Evolutionary conservation across 1,140 invertebrate species (phyloP), one percentile per base, ranked within the genome.

Genomic region (Eubasilissa regina): DNA sequence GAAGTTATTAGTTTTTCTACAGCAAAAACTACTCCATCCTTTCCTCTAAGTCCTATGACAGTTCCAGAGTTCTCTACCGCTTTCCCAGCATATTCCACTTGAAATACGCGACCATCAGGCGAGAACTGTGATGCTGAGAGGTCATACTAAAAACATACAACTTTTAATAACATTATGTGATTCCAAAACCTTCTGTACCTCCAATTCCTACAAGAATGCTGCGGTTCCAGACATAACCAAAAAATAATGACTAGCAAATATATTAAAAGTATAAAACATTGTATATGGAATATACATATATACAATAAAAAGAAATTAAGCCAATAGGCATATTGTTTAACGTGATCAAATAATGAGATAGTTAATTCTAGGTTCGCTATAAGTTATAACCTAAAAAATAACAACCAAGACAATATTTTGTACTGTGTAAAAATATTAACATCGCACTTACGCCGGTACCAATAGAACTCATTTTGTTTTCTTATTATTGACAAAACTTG

Each of bases 51-150:
- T 7, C 96, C 98, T 84, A 99, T 94, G 1, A 97, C 97, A 77
- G 98, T 99, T 8, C 98, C 98, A 87, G 97, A 98, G 85, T 98
- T 99, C 91, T 99, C 99, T 3, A 99, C 98, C 13, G 99, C 99
- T 90, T 99, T 99, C 70, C 96, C 95, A 25, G 99, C 99, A 91
- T 99, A 99, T 92, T 99, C 99, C 0, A 99, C 97, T 94, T 99
- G 98, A 90, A 99, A 99, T 64, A 99, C 97, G 84, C 97, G 90
- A 13, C 99, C 99, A 89, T 99, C 99, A 11, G 99, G 98, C 11
- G 98, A 99, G 91, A 99, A 99, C 91, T 99, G 99, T 15, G 99
- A 99, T 10, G 98, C 98, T 79, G 98, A 99, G 83, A 99, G 91
- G 93, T 99, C 99, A 88, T 99, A 99, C 96, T 98, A 87, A 25